phyloP scores from a whole-genome alignment of 2,888 invertebrate species.

The Eilema griseolum region DNA sequence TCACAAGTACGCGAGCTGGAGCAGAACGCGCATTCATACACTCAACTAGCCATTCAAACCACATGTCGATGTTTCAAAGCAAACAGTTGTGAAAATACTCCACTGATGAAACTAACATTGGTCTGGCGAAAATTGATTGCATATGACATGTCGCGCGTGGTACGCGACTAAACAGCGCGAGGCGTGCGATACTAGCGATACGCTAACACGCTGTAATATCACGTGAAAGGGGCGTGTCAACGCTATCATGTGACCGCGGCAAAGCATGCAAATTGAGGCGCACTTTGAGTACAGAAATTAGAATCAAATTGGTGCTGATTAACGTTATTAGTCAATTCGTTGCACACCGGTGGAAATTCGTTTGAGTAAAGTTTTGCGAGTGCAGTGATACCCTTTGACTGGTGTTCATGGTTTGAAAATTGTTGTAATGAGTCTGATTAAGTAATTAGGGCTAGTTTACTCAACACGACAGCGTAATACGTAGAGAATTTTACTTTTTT shows the following conservation, averaged over 20 bases:
- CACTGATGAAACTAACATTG: slow-evolving; percentile 7
- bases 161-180: slow-evolving; percentile 27
- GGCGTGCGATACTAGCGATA: background rate
- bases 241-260: slow-evolving; percentile 53
- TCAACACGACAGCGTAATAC: background rate
- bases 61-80: slow-evolving; percentile 39
- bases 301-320: slow-evolving; percentile 43
- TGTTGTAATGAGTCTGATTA: slow-evolving; percentile 4
- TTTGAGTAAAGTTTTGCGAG: slow-evolving; percentile 17
- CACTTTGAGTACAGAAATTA: slow-evolving; percentile 53
- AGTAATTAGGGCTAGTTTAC: background rate
- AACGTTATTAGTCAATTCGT: slow-evolving; percentile 31
- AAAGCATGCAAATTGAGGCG: slow-evolving; percentile 47
- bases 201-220: slow-evolving; percentile 19
- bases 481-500: background rate
- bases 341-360: slow-evolving; percentile 9
- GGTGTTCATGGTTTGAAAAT: background rate
- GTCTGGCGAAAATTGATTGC: slow-evolving; percentile 52
- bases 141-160: slow-evolving; percentile 43
- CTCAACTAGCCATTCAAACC: slow-evolving; percentile 27
- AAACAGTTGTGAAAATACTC: slow-evolving; percentile 45
- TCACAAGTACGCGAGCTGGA: slow-evolving; percentile 9
- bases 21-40: slow-evolving; percentile 23
- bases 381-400: background rate
- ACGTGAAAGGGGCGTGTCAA: slow-evolving; percentile 23